Percentiles rank a stretch among this genome's conserved stretches.
These are phyloP conservation scores for Halichondria panicea DNA, from an alignment of 37 sponge, comb jelly and placozoan species.

Conservation along the genomic window DNA sequence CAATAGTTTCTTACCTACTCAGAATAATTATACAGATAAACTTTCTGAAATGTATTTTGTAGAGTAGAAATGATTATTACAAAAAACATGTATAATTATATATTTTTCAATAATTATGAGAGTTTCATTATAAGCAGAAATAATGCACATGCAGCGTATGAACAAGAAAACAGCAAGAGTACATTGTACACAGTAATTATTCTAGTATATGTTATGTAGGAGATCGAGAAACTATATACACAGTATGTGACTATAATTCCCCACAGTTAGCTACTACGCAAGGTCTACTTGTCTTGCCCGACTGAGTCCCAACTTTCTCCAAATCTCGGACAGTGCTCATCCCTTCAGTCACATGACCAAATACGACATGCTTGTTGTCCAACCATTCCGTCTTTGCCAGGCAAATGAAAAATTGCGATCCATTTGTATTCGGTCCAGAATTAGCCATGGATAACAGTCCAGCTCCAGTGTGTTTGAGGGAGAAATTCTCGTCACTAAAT, in stretches of 20 bases:
- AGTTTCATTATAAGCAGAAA: too few relatives aligned
- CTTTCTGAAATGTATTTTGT: too few relatives aligned
- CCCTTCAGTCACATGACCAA: constrained; percentile 92
- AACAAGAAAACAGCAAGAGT: too few relatives aligned
- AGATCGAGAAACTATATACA: too few relatives aligned
- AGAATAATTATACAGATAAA: too few relatives aligned
- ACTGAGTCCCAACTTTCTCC: constrained; percentile 91
- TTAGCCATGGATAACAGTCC: constrained; percentile 96
- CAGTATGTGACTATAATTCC: constrained; percentile 75
- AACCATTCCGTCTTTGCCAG: constrained; percentile 85
- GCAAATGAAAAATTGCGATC: constrained; percentile 93
- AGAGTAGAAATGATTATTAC: too few relatives aligned
- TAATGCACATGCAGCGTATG: too few relatives aligned
- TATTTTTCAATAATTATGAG: too few relatives aligned
- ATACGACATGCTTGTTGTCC: constrained; percentile 99
- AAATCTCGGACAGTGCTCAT: constrained; percentile 84
- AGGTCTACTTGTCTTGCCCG: constrained; percentile 88
- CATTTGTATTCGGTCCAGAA: constrained; percentile 89
- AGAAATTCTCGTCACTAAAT: constrained; percentile 98
- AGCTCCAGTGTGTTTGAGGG: constrained; percentile 85
- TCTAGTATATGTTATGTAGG: too few relatives aligned
- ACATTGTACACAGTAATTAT: too few relatives aligned
- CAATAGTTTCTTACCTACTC: too few relatives aligned
- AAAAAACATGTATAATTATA: too few relatives aligned
- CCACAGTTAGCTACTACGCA: constrained; percentile 87